Conservation (phyloP, 2,113 vertebrate genomes). For the Etheostoma cragini region DNA sequence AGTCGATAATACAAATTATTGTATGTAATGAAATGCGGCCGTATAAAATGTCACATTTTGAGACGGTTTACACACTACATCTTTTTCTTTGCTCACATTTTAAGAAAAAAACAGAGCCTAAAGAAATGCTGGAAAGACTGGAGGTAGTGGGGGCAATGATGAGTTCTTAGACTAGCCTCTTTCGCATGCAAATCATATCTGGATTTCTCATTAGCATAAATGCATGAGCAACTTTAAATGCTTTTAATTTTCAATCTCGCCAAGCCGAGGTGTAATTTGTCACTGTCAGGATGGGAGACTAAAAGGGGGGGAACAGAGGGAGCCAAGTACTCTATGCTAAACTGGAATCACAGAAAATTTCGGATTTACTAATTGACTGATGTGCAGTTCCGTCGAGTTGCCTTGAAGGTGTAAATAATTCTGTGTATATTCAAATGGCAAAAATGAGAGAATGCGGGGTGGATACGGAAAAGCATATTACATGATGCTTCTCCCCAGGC, state of each 20-base stretch:
- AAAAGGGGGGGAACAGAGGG: slow-evolving; percentile 89
- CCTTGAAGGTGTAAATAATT: slow-evolving; percentile 99
- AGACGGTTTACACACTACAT: slow-evolving; percentile 58
- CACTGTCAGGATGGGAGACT: slow-evolving; percentile 99
- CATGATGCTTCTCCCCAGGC: slow-evolving; percentile 69
- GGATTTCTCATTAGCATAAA: slow-evolving; percentile 99
- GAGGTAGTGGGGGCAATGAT: slow-evolving; percentile 87
- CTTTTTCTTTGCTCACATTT: slow-evolving; percentile 66
- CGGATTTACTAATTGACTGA: slow-evolving; percentile 99
- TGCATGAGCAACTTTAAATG: slow-evolving; percentile 99
- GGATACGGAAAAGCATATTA: slow-evolving; percentile 78
- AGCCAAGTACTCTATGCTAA: slow-evolving; percentile 94
- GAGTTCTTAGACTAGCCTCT: slow-evolving; percentile 98
- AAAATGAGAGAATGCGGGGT: slow-evolving; percentile 69
- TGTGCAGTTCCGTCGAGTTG: slow-evolving; percentile 95
- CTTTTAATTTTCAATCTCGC: slow-evolving; percentile 99
- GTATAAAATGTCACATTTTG: slow-evolving; percentile 61
- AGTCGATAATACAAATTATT: slow-evolving; percentile 53
- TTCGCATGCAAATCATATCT: slow-evolving; percentile 99
- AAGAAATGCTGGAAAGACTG: slow-evolving; percentile 87
- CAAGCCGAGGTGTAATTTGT: slow-evolving; percentile 99
- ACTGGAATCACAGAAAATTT: slow-evolving; percentile 99
- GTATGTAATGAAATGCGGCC: slow-evolving; percentile 55
- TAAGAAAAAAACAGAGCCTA: slow-evolving; percentile 81
- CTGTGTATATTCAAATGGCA: slow-evolving; percentile 90